These are phyloP conservation scores for Bradysia coprophila DNA, from an alignment of 1,140 invertebrate species.

Conservation along the genomic window DNA sequence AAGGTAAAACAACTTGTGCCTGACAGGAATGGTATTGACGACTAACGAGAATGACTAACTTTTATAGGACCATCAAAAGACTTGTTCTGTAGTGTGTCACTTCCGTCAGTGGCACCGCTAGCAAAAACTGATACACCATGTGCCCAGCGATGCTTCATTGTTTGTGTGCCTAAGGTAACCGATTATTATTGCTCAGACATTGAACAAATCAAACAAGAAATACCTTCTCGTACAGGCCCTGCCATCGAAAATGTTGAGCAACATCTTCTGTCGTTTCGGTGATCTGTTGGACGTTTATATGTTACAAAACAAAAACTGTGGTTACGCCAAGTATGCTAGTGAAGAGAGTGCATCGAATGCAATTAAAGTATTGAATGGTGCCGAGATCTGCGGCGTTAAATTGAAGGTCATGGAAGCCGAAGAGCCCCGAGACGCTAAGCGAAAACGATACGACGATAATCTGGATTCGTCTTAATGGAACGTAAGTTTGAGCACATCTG, in stretches of 20 bases:
- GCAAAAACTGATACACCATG: constrained; percentile 43
- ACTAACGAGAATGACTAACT: too few species aligned
- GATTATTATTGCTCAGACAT: too few species aligned
- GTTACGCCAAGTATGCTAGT: constrained; percentile 76
- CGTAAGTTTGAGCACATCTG: too few species aligned
- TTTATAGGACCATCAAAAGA: constrained; percentile 18
- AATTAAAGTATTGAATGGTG: constrained; percentile 43
- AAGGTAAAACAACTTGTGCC: neutral
- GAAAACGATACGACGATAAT: constrained; percentile 1
- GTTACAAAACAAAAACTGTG: constrained; percentile 73
- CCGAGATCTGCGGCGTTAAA: constrained; percentile 61
- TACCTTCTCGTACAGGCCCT: constrained; percentile 46
- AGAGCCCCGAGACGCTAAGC: constrained; percentile 35
- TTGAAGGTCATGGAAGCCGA: constrained; percentile 55
- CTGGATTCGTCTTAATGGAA: too few species aligned
- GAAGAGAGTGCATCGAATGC: constrained; percentile 46
- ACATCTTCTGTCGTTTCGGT: constrained; percentile 85
- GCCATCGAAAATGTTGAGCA: constrained; percentile 58
- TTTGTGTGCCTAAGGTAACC: constrained; percentile 4
- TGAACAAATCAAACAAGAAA: neutral
- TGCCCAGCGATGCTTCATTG: constrained; percentile 21
- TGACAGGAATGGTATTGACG: too few species aligned
- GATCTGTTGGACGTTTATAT: constrained; percentile 82
- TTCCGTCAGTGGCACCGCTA: constrained; percentile 53
- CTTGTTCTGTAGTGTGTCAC: constrained; percentile 36